Evolutionary conservation across 1,140 invertebrate species (phyloP).

Genomic region (Aethina tumida): DNA sequence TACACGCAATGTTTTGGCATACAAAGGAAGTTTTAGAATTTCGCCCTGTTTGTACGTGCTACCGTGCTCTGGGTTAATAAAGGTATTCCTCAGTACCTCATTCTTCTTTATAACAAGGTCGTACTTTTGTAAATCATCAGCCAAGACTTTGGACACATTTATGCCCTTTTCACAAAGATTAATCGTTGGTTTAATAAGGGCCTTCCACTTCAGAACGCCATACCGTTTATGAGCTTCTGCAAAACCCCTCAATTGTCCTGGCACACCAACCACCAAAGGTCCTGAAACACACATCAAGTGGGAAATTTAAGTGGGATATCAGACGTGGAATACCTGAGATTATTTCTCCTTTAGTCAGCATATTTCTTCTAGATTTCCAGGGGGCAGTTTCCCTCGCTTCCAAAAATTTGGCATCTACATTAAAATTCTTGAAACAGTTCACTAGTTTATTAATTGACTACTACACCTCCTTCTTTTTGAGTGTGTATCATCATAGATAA

Average conservation of each 20-base stretch:
- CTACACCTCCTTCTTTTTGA: conserved; percentile 44
- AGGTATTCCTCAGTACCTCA: conserved; percentile 57
- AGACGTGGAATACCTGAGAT: conserved; percentile 33
- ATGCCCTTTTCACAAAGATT: no score
- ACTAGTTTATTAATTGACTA: no score
- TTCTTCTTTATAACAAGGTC: no score
- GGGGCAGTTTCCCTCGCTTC: conserved; percentile 79
- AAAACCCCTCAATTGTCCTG: conserved; percentile 83
- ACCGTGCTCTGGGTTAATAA: conserved; percentile 54
- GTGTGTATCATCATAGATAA: conserved; percentile 76
- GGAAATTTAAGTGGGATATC: no score
- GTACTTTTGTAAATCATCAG: conserved; percentile 8
- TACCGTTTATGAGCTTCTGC: conserved; percentile 71
- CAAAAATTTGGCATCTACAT: conserved; percentile 55
- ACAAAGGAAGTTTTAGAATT: conserved; percentile 51
- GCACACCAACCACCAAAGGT: conserved; percentile 68
- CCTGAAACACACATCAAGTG: conserved; percentile 41
- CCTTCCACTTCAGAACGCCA: no score
- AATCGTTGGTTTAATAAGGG: no score
- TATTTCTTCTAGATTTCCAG: conserved; percentile 47
- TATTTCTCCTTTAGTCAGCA: conserved; percentile 51
- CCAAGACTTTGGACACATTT: no score
- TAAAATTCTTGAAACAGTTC: no score
- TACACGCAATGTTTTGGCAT: conserved; percentile 63
- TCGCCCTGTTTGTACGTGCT: conserved; percentile 56